These are phyloP conservation scores for Ceraclea dissimilis DNA, from an alignment of 2,888 invertebrate species.

Conservation along the genomic window DNA sequence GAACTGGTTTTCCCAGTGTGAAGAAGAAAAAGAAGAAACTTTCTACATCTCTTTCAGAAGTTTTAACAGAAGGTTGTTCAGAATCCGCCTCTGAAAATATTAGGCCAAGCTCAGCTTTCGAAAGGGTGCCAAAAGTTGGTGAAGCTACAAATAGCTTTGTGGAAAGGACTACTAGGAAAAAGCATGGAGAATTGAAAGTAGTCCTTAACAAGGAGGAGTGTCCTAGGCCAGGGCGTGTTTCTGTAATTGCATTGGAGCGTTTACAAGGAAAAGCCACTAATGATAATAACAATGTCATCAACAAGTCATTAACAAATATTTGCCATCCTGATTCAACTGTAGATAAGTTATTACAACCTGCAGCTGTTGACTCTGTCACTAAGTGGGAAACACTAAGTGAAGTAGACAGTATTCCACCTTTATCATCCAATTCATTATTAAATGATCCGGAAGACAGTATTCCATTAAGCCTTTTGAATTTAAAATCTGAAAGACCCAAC, in stretches of 20 bases:
- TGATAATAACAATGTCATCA: conserved; percentile 28
- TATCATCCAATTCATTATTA: conserved; percentile 39
- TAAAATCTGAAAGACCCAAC: conserved; percentile 36
- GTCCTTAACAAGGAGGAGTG: conserved; percentile 46
- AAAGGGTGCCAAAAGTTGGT: conserved; percentile 62
- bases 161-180: conserved; percentile 49
- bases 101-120: conserved; percentile 43
- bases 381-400: conserved; percentile 55
- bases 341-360: conserved; percentile 19
- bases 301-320: conserved; percentile 3
- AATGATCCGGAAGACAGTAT: conserved; percentile 54
- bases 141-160: conserved; percentile 61
- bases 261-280: conserved; percentile 45
- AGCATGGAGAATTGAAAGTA: conserved; percentile 40
- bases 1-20: conserved; percentile 81
- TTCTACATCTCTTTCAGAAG: conserved; percentile 20
- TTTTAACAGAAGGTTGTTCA: conserved; percentile 21
- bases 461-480: conserved; percentile 44
- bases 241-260: conserved; percentile 54
- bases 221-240: conserved; percentile 48
- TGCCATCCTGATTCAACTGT: neutral
- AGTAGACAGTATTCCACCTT: conserved; percentile 51
- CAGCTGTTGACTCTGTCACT: conserved; percentile 34
- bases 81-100: conserved; percentile 14
- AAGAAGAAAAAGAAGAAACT: conserved; percentile 52